Base-by-base conservation (phyloP, 2,113 vertebrate species). In the Ariopsis seemanni region DNA sequence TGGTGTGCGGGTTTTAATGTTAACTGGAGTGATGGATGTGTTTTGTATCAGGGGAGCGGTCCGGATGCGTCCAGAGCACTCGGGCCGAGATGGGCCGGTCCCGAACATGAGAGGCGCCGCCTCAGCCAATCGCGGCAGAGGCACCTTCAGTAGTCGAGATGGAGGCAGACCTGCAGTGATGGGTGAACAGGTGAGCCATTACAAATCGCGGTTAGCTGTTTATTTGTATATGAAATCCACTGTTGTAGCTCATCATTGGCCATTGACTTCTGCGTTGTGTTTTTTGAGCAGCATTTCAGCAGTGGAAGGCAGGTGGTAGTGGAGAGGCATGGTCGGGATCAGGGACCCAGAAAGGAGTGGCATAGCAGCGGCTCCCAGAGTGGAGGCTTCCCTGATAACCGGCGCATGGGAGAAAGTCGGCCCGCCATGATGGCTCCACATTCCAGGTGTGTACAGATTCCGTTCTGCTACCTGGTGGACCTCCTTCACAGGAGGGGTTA, bases 271-370 rank as follows among this genome's bases (percentile, higher is more conserved):
- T 63, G 3, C 58, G 50, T 62, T 50, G 0, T 89, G 50, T 86
- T 34, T 60, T 86, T 48, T 60, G 25, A 84, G 53, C 91, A 98
- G 97, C 95, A 97, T 77, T 99, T 97, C 77, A 94, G 93, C 0
- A 97, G 97, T 4, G 96, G 97, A 14, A 96, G 98, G 25, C 97
- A 98, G 0, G 96, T 98, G 0, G 95, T 96, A 65, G 97, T 98
- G 52, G 97, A 99, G 87, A 96, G 97, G 52, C 97, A 97, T 0
- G 93, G 95, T 86, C 95, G 97, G 57, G 97, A 99, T 69, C 95
- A 88, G 90, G 97, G 96, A 88, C 95, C 97, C 92, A 96, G 98
- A 89, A 99, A 99, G 93, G 97, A 98, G 12, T 99, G 97, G 98
- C 97, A 99, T 0, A 94, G 96, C 1, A 95, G 96, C 1, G 96